Conservation (phyloP, 2,888 invertebrate genomes). For the Adela reaumurella region DNA sequence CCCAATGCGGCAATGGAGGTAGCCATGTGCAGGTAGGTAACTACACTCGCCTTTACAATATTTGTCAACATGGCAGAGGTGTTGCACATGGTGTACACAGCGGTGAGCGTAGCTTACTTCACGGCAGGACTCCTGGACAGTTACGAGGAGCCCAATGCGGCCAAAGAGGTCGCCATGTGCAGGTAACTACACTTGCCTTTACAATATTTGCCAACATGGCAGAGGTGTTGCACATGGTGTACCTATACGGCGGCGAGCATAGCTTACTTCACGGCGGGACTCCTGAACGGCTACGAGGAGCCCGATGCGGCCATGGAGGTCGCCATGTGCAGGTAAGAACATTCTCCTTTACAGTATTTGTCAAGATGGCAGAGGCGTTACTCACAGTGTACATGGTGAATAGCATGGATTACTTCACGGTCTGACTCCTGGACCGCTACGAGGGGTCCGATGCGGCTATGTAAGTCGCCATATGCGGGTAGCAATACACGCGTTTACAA, state of each 20-base stretch:
- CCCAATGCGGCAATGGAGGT: slow-evolving; percentile 78
- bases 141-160: slow-evolving; percentile 72
- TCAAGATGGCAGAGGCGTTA: no score
- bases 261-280: slow-evolving; percentile 76
- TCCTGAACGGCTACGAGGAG: slow-evolving; percentile 70
- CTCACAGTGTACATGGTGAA: slow-evolving; percentile 79
- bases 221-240: slow-evolving; percentile 62
- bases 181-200: no score
- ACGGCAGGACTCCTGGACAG: slow-evolving; percentile 77
- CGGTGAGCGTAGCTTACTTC: slow-evolving; percentile 84
- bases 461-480: slow-evolving; percentile 80
- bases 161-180: slow-evolving; percentile 75
- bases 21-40: slow-evolving; percentile 74
- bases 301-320: slow-evolving; percentile 78
- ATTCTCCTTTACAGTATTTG: no score
- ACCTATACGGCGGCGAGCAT: slow-evolving; percentile 87
- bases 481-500: no score
- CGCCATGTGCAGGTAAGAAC: slow-evolving; percentile 69
- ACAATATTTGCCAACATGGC: slow-evolving; percentile 53
- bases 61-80: slow-evolving; percentile 60
- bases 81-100: slow-evolving; percentile 66
- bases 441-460: slow-evolving; percentile 72
- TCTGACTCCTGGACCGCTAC: slow-evolving; percentile 74
- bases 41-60: no score
- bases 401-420: slow-evolving; percentile 80